These are phyloP conservation scores for Paguma larvata DNA, from an alignment of 2,797 vertebrate species.

Conservation along the genomic window DNA sequence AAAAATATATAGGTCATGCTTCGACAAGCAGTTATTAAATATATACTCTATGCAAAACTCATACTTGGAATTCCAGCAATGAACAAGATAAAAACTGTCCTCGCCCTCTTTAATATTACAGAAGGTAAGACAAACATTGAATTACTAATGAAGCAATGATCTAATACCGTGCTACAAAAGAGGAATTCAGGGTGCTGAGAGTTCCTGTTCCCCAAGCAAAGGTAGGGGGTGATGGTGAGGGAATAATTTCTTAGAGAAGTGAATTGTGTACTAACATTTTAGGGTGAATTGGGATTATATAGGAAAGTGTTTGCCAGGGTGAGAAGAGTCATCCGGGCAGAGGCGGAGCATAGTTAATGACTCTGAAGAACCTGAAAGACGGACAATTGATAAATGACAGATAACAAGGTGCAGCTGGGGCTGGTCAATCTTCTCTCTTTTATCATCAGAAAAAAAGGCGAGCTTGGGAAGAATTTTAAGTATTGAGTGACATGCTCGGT, in stretches of 20 bases:
- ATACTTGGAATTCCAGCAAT: neutral
- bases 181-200: neutral
- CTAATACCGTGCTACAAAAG: neutral
- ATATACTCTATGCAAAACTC: neutral
- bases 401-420: fast-evolving
- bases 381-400: neutral
- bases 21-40: neutral
- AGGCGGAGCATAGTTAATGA: fast-evolving
- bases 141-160: neutral
- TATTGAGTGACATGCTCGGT: neutral
- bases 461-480: neutral
- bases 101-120: neutral
- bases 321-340: neutral
- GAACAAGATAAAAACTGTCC: neutral
- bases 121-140: neutral
- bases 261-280: neutral
- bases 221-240: neutral
- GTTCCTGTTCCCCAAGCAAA: neutral
- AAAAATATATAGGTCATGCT: neutral
- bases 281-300: fast-evolving
- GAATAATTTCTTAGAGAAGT: neutral
- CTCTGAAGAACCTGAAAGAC: neutral
- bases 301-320: neutral
- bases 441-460: neutral
- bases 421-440: neutral